phyloP scores from a whole-genome alignment of 2,797 vertebrate species.

The Kryptopterus vitreolus region DNA sequence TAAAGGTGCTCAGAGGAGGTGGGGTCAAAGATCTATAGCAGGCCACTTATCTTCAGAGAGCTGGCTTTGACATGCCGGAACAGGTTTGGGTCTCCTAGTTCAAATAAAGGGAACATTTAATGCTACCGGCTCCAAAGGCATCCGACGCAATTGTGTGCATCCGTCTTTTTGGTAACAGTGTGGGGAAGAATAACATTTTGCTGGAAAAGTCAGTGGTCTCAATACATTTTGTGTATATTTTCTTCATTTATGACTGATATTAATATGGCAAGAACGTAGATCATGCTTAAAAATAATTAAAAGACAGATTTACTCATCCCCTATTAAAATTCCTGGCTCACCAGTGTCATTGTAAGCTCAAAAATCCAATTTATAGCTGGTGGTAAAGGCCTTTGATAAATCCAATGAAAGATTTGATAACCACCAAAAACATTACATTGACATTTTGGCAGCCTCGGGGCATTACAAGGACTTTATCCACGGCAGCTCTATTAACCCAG shows the following conservation, averaged over 20 bases:
- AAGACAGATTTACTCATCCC: background rate
- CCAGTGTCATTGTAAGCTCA: background rate
- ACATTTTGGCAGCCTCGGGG: background rate
- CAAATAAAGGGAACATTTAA: too few species aligned
- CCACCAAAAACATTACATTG: background rate
- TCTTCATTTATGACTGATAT: background rate
- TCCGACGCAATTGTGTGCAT: too few species aligned
- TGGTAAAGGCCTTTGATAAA: background rate
- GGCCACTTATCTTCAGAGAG: too few species aligned
- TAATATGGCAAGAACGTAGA: background rate
- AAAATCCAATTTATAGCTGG: background rate
- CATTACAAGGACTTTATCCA: slow-evolving; percentile 9
- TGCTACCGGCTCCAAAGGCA: too few species aligned
- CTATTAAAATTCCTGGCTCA: background rate
- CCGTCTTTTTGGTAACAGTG: too few species aligned
- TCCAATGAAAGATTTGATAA: background rate
- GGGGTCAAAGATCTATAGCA: too few species aligned
- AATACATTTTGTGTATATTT: background rate
- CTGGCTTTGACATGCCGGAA: too few species aligned
- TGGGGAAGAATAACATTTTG: too few species aligned
- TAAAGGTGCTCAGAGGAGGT: too few species aligned
- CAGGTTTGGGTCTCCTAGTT: too few species aligned
- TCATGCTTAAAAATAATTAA: background rate
- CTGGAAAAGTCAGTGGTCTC: too few species aligned
- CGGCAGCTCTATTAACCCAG: background rate